Conservation (phyloP, 2,888 invertebrate genomes). For the Phengaris alcon region DNA sequence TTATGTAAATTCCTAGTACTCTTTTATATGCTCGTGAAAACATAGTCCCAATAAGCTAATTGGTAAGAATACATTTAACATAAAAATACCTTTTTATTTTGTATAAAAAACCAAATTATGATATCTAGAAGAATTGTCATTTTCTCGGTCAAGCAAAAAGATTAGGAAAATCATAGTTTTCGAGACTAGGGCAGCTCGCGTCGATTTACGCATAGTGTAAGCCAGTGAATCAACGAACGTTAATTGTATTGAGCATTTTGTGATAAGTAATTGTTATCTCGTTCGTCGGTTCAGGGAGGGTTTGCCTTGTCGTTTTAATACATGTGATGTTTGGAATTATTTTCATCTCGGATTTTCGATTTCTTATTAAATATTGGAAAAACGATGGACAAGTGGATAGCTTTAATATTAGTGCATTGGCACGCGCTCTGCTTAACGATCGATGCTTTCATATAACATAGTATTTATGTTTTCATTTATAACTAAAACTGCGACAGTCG, state of each 20-base stretch:
- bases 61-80: neutral
- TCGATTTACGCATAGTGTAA: slow-evolving; percentile 27
- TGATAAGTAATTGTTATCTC: slow-evolving; percentile 31
- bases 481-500: slow-evolving; percentile 46
- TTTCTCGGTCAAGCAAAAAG: slow-evolving; percentile 20
- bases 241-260: slow-evolving; percentile 31
- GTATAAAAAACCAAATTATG: neutral
- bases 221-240: slow-evolving; percentile 42
- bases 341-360: slow-evolving; percentile 52
- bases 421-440: slow-evolving; percentile 46
- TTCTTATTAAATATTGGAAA: slow-evolving; percentile 42
- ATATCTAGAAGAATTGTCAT: neutral
- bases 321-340: slow-evolving; percentile 61
- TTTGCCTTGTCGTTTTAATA: slow-evolving; percentile 22
- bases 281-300: slow-evolving; percentile 44
- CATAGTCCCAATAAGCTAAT: neutral
- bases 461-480: slow-evolving; percentile 75
- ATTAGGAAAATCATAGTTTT: slow-evolving; percentile 27
- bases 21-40: neutral
- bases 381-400: slow-evolving; percentile 56
- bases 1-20: neutral
- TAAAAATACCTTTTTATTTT: neutral
- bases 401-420: slow-evolving; percentile 50
- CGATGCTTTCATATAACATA: slow-evolving; percentile 71
- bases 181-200: slow-evolving; percentile 25